phyloP scores from a whole-genome alignment of 2,797 vertebrate species.

The Pampus argenteus region DNA sequence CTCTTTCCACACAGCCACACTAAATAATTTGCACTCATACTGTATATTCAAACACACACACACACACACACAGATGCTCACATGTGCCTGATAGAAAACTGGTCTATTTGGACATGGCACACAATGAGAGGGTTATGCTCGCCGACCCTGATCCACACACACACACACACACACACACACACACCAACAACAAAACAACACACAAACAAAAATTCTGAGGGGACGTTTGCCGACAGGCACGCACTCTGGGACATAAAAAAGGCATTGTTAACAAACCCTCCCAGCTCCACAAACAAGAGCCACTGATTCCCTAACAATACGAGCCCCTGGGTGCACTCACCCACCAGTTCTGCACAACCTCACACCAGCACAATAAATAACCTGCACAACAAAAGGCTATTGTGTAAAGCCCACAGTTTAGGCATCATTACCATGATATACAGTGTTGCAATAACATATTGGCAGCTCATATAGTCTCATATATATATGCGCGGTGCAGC shows the following conservation, averaged over 20 bases:
- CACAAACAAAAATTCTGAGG: conserved; percentile 77
- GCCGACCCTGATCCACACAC: conserved; percentile 61
- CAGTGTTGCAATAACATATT: conserved; percentile 72
- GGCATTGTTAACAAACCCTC: conserved; percentile 82
- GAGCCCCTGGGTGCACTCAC: conserved; percentile 81
- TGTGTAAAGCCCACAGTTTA: conserved; percentile 81
- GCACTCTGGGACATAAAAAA: conserved; percentile 81
- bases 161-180: conserved; percentile 34
- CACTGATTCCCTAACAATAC: conserved; percentile 81
- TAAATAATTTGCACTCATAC: conserved; percentile 76
- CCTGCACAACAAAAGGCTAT: conserved; percentile 82
- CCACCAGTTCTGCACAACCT: conserved; percentile 76
- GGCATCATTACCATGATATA: conserved; percentile 77
- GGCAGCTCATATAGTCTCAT: conserved; percentile 67
- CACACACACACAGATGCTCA: conserved; percentile 47
- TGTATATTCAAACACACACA: conserved; percentile 69
- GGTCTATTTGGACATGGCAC: conserved; percentile 57
- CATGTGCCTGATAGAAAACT: conserved; percentile 61
- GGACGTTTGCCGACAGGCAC: conserved; percentile 79
- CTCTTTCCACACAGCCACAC: conserved; percentile 72
- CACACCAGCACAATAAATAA: conserved; percentile 81
- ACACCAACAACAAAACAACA: conserved; percentile 64
- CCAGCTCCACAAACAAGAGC: conserved; percentile 81
- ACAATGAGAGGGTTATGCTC: conserved; percentile 75
- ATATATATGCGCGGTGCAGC: conserved; percentile 60